Base-by-base conservation (phyloP, 2,113 vertebrate species). In the Strigops habroptila region DNA sequence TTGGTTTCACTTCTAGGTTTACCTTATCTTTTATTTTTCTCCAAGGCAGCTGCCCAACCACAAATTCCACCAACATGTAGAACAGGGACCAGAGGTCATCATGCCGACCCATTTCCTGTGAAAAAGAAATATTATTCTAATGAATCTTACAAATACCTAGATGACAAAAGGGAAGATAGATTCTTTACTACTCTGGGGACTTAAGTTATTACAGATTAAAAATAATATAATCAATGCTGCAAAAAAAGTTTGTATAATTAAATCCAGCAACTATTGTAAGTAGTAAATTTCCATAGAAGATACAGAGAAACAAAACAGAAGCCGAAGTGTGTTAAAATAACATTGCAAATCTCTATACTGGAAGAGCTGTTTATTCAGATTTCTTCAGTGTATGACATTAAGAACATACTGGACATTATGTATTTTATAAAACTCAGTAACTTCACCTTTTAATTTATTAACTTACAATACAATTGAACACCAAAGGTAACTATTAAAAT, bases 11-110 rank as follows among this genome's bases (percentile, higher is more conserved):
- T 82, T 94, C 74, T 62, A 91, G 62, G 87, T 92, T 98, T 97
- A 99, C 99, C 98, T 99, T 99, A 96, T 99, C 99, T 96, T 99
- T 99, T 97, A 99, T 99, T 98, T 99, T 99, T 96, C 99, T 99
- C 99, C 99, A 99, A n/a, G 99, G 99, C 91, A 99, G 94, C 89
- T 99, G 99, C 51, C 99, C 99, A 76, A 99, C 98, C 75, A 99
- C 98, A 97, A 99, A 99, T 94, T 99, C 99, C 92, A 99, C 99
- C 97, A 99, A 97, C 99, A 99, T 99, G 97, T 99, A 99, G 98
- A 99, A 99, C 44, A 99, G 98, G 93, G 99, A 99, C 99, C 99
- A 99, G 78, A 99, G 98, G 95, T 99, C 99, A 92, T 99, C 99
- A 68, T 99, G 99, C 43, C 99, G 98, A 87, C 99, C 99, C 99